These are phyloP conservation scores for Holcopasites calliopsidis DNA, from an alignment of 1,140 invertebrate species.

Conservation along the genomic window DNA sequence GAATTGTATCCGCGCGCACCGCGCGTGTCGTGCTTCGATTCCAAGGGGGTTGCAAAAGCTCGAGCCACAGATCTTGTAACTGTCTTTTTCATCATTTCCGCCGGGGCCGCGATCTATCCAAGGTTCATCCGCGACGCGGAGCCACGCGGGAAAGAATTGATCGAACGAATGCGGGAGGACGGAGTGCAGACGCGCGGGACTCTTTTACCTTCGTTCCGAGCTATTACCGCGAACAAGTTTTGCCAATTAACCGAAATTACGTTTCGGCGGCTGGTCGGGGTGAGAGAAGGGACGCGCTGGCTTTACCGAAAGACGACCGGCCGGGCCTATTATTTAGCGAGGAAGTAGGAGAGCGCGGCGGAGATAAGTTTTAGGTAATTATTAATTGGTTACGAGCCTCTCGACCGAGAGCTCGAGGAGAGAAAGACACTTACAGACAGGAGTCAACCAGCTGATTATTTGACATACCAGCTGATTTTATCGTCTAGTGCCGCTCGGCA, in stretches of 20 bases:
- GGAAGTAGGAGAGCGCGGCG: neutral
- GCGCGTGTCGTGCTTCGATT: neutral
- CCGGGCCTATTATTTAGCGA: neutral
- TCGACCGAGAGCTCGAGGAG: conserved; percentile 23
- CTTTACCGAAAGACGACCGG: neutral
- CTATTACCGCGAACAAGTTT: conserved; percentile 8
- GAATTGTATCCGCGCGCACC: too few relatives aligned
- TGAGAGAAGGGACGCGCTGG: neutral
- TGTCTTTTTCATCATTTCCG: conserved; percentile 53
- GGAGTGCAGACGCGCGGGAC: neutral
- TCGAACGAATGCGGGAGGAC: neutral
- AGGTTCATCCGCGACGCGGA: too few relatives aligned
- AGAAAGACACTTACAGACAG: conserved; percentile 79
- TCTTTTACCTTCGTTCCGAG: conserved; percentile 39
- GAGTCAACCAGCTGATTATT: conserved; percentile 81
- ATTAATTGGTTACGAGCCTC: conserved; percentile 26
- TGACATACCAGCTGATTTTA: conserved; percentile 79
- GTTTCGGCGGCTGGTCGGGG: neutral
- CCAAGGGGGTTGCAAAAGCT: too few relatives aligned
- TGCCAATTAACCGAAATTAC: conserved; percentile 26
- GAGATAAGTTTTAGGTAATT: neutral
- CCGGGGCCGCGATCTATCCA: neutral
- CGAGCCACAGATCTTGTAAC: conserved; percentile 50
- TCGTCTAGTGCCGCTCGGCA: conserved; percentile 64
- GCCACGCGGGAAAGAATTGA: too few relatives aligned